A percentile compares a stretch with the other conserved stretches of the same genome.
Evolutionary conservation across 2,113 vertebrate species (phyloP).

Genomic region (Lophochroa leadbeateri): DNA sequence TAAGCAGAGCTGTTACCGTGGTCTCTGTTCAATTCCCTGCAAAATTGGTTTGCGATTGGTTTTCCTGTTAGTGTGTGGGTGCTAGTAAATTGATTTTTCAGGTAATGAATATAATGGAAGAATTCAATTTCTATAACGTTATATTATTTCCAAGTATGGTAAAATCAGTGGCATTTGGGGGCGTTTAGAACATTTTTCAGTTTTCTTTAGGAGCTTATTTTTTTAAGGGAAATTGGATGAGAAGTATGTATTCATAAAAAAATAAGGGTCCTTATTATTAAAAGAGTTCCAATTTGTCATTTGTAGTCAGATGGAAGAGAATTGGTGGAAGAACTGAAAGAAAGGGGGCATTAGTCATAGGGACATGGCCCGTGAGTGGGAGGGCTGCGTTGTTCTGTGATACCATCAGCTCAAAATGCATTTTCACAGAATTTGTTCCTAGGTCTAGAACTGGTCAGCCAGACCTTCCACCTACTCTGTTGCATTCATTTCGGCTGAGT

Average conservation of each 20-base stretch:
- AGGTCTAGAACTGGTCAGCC: not conserved
- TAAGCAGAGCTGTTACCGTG: not conserved
- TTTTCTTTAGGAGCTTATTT: no score
- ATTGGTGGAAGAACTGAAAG: not conserved
- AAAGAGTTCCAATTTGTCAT: not conserved
- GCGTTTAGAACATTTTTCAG: no score
- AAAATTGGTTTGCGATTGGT: not conserved
- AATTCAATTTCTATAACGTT: no score
- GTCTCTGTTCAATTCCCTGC: not conserved
- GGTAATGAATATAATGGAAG: no score
- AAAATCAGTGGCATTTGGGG: no score
- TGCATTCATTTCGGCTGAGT: not conserved
- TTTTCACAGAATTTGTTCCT: not conserved
- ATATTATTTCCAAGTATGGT: no score
- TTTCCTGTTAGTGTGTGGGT: not conserved
- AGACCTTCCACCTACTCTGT: not conserved
- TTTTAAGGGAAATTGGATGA: not conserved
- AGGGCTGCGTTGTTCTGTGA: not conserved
- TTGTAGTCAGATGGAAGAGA: not conserved
- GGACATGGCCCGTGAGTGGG: accelerated
- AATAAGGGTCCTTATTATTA: not conserved
- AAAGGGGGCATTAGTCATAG: not conserved
- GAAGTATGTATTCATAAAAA: not conserved
- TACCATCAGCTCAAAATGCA: not conserved
- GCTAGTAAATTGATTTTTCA: not conserved